Conservation (phyloP, 2,113 vertebrate species). For the Formicarius rufipectus region DNA sequence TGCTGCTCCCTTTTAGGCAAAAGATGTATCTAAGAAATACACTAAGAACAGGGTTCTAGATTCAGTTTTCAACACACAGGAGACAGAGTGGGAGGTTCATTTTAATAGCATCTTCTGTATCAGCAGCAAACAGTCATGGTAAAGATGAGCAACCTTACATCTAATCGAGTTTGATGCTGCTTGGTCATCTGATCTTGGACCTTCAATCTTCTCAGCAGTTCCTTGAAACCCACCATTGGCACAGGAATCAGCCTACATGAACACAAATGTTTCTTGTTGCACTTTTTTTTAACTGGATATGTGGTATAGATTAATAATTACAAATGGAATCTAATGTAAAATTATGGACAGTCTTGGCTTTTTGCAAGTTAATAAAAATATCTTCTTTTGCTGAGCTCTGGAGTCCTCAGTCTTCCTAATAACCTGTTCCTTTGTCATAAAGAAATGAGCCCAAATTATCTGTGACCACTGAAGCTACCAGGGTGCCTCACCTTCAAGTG, state of each 20-base stretch:
- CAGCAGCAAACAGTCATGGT: not conserved
- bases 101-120: not conserved
- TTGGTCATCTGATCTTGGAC: slow-evolving; percentile 99
- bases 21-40: not conserved
- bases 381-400: not conserved
- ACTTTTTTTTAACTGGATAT: not conserved
- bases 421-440: not conserved
- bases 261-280: not conserved
- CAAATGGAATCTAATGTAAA: not conserved
- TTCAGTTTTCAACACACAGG: not conserved
- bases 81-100: not conserved
- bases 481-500: not conserved
- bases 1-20: not conserved
- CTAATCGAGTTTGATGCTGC: slow-evolving; percentile 95
- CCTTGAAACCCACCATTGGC: slow-evolving; percentile 97
- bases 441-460: not conserved
- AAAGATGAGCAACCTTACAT: slow-evolving; percentile 77
- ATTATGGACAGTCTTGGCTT: not conserved
- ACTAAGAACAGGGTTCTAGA: not conserved
- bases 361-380: not conserved
- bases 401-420: not conserved
- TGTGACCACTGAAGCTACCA: not conserved
- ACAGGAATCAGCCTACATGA: slow-evolving; percentile 91
- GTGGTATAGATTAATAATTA: not conserved
- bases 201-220: slow-evolving; percentile 89